phyloP scores from a whole-genome alignment of 2,797 vertebrate genomes.

The Morelia viridis region DNA sequence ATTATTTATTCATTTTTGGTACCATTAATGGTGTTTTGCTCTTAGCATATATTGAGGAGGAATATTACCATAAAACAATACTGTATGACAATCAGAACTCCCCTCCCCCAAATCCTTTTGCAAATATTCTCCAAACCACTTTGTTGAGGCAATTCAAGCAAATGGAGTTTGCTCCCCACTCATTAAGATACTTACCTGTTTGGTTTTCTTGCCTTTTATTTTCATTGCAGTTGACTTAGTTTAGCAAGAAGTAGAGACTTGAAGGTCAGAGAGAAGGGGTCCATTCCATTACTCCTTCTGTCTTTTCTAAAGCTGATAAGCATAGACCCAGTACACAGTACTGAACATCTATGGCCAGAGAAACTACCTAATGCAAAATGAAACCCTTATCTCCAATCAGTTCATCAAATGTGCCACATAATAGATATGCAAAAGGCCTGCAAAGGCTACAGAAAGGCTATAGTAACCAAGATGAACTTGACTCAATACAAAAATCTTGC shows the following conservation, averaged over 20 bases:
- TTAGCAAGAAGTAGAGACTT: background rate
- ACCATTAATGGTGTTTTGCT: background rate
- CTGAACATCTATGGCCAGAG: background rate
- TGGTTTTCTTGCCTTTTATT: background rate
- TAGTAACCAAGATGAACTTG: conserved; percentile 10
- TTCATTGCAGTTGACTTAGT: background rate
- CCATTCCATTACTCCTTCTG: background rate
- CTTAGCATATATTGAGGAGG: background rate
- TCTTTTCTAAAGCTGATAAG: background rate
- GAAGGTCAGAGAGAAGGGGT: background rate
- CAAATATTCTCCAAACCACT: conserved; percentile 4
- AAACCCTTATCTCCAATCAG: background rate
- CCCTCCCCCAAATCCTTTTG: background rate
- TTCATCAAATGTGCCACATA: background rate
- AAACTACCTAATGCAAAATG: background rate
- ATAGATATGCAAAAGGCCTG: background rate
- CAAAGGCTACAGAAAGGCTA: background rate
- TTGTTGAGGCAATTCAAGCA: background rate
- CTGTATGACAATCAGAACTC: background rate
- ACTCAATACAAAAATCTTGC: background rate
- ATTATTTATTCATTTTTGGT: background rate
- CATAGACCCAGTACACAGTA: background rate
- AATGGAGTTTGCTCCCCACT: background rate
- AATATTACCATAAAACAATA: background rate
- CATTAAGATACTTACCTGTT: background rate